These are phyloP conservation scores for Sorex maritimensis DNA, from an alignment of 2,797 vertebrate species.

Conservation along the genomic window DNA sequence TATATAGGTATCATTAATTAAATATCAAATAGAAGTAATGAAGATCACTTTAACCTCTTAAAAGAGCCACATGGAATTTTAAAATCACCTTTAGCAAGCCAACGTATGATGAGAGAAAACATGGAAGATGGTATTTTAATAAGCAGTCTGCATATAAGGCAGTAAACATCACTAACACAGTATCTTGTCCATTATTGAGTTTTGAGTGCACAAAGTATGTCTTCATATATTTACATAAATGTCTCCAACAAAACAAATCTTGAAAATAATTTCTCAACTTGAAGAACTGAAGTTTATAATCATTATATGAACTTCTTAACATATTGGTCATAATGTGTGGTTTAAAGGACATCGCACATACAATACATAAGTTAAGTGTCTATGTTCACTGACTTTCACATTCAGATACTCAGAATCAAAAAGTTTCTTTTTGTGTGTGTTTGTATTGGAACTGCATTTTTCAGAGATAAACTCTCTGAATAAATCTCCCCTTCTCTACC, in stretches of 20 bases:
- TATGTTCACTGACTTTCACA: neutral
- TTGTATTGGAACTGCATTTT: neutral
- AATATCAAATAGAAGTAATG: neutral
- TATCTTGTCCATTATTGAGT: neutral
- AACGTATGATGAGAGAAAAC: neutral
- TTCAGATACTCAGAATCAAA: slow-evolving; percentile 19
- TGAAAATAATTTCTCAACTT: neutral
- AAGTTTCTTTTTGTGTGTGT: too few relatives aligned
- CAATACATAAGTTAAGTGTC: neutral
- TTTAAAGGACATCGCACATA: neutral
- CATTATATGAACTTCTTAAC: neutral
- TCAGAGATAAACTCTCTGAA: too few relatives aligned
- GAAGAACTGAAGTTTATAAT: neutral
- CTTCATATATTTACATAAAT: neutral
- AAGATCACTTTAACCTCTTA: neutral
- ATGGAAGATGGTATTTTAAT: neutral
- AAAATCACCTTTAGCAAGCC: neutral
- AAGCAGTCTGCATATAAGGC: slow-evolving; percentile 13
- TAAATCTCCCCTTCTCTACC: neutral
- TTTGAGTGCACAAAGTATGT: neutral
- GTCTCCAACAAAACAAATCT: neutral
- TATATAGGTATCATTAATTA: neutral
- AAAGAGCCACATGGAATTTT: neutral
- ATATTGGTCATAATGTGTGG: neutral
- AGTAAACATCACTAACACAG: neutral